Base-by-base conservation (phyloP, 2,113 vertebrate species). In the Ailurus styani region DNA sequence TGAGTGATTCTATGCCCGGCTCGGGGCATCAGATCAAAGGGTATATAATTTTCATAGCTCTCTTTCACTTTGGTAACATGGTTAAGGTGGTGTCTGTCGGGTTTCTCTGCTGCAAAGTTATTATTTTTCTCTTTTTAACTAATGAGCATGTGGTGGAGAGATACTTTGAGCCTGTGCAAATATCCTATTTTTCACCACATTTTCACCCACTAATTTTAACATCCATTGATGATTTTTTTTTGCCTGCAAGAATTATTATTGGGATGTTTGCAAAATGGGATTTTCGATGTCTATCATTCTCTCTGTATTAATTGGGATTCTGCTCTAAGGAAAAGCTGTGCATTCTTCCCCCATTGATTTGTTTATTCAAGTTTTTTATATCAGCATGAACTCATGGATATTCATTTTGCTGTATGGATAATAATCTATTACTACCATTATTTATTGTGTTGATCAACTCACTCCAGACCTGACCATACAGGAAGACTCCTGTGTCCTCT, bases 231-330 rank as follows among this genome's bases (percentile, higher is more conserved):
- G 45, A 17, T 86, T 27, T 42, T 66, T 42, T 50, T 75, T 75
- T 47, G 27, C 73, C 37, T 84, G 70, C 55, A 50, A 42, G 17
- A 37, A 42, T 66, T 42, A 17, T 18, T 57, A 20, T 4, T 31
- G 62, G 7, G 14, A 15, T 34, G 29, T 77, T 75, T 50, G 37
- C 54, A 90, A 87, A 90, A 50, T 7, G 12, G 21, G 45, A 11
- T 4, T 55, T 73, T 21, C 8, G 0, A 0, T 1, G 7, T 18
- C 66, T 9, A 0, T 29, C 27, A 29, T 42, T 37, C 27, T n/a
- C 57, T 52, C 40, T 13, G 2, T 34, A 6, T 20, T 64, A 45
- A 37, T 6, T 86, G 75, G 21, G 29, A 42, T 60, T 37, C 18
- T 21, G 47, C 13, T 47, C 1, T 57, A 57, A 68, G n/a, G 72